These are phyloP conservation scores for Poeciliopsis paucimaculata DNA, from an alignment of 2,797 vertebrate genomes.

Conservation along the genomic window DNA sequence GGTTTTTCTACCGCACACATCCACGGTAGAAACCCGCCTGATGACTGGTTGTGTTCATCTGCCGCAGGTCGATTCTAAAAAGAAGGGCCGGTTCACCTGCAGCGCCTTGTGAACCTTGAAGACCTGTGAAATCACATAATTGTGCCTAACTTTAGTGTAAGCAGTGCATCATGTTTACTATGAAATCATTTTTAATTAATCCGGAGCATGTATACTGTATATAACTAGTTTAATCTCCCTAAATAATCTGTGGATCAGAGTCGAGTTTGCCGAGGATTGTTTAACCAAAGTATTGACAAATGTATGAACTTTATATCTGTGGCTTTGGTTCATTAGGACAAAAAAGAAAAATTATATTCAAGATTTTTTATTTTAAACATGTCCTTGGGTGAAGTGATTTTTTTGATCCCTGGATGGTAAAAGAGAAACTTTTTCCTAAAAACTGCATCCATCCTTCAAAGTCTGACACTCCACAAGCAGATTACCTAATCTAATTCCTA, in stretches of 20 bases:
- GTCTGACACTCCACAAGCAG: slow-evolving; percentile 31
- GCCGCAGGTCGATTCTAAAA: neutral
- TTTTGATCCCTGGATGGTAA: neutral
- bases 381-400: slow-evolving; percentile 19
- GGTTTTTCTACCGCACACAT: neutral
- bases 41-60: neutral
- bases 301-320: neutral
- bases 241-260: neutral
- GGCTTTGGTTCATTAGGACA: neutral
- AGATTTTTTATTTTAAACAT: neutral
- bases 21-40: neutral
- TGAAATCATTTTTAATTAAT: slow-evolving; percentile 1
- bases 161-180: slow-evolving; percentile 8
- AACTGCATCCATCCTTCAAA: slow-evolving; percentile 2
- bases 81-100: neutral
- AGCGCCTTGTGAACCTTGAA: slow-evolving; percentile 7
- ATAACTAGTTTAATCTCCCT: neutral
- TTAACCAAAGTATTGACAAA: slow-evolving; percentile 8
- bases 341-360: neutral
- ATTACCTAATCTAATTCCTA: slow-evolving; percentile 39
- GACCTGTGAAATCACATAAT: slow-evolving; percentile 37
- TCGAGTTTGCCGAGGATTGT: neutral
- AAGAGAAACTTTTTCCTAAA: neutral
- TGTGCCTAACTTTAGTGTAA: slow-evolving; percentile 49
- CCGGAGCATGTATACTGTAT: neutral